Percentiles rank a stretch among this genome's conserved stretches.
These are phyloP conservation scores for Samia ricini DNA, from an alignment of 1,140 invertebrate genomes.

Conservation along the genomic window DNA sequence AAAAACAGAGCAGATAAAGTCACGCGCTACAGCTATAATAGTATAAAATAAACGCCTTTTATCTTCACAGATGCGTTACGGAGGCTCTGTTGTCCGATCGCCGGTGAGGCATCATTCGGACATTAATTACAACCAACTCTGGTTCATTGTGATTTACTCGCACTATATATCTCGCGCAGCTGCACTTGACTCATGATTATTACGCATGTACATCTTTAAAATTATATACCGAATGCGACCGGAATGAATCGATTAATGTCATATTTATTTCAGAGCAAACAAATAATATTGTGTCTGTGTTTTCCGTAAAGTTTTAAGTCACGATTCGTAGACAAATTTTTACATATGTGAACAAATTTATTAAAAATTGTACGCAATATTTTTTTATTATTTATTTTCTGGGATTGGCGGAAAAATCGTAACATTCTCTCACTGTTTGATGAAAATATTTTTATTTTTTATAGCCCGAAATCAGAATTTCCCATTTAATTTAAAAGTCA, in stretches of 20 bases:
- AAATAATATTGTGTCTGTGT: too few species aligned
- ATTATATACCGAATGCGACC: not conserved
- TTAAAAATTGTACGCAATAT: too few species aligned
- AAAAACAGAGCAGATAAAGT: not conserved
- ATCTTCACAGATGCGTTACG: constrained; percentile 4
- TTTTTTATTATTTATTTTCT: too few species aligned
- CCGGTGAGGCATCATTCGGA: constrained; percentile 35
- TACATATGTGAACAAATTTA: too few species aligned
- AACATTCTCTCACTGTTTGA: too few species aligned
- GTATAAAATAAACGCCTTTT: constrained; percentile 3
- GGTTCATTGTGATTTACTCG: constrained; percentile 58
- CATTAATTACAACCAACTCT: constrained; percentile 51
- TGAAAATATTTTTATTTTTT: too few species aligned
- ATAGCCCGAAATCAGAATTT: too few species aligned
- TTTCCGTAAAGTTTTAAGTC: too few species aligned
- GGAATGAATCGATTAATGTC: constrained; percentile 3
- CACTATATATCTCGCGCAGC: constrained; percentile 43
- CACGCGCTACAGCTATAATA: not conserved
- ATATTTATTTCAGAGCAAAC: not conserved
- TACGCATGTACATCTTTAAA: constrained; percentile 12
- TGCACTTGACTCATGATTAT: constrained; percentile 60
- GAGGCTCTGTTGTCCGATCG: constrained; percentile 10
- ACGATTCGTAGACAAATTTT: too few species aligned
- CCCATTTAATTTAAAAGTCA: too few species aligned
- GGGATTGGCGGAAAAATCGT: too few species aligned